These are phyloP conservation scores for Ceratina japonica DNA, from an alignment of 1,140 invertebrate species.

Conservation along the genomic window DNA sequence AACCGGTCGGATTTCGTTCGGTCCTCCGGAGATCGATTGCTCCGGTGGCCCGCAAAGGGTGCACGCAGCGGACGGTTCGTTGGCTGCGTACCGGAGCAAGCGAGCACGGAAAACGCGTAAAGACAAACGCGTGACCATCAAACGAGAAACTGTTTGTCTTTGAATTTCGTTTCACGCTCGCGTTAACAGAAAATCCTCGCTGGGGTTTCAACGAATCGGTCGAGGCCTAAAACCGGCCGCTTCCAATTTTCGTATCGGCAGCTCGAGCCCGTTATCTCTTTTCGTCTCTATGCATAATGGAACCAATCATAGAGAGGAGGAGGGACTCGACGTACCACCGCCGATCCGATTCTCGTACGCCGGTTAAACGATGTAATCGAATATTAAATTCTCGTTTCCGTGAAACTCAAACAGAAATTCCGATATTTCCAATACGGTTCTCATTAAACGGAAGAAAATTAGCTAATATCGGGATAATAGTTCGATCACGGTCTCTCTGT, in stretches of 20 bases:
- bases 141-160: neutral
- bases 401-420: neutral
- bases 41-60: neutral
- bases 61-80: constrained; percentile 30
- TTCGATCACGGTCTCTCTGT: too few species aligned
- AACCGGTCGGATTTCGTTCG: constrained; percentile 45
- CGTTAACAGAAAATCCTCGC: neutral
- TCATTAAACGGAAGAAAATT: neutral
- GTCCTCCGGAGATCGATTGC: constrained; percentile 7
- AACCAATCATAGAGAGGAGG: too few species aligned
- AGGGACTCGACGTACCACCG: too few species aligned
- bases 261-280: too few species aligned
- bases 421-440: neutral
- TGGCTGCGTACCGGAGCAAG: constrained; percentile 32
- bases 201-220: neutral
- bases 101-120: neutral
- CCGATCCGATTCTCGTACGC: neutral
- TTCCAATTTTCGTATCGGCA: too few species aligned
- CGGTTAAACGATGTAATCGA: neutral
- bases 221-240: too few species aligned
- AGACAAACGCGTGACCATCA: neutral
- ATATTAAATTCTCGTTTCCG: constrained; percentile 9
- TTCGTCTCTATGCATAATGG: too few species aligned
- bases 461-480: neutral
- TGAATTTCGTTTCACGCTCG: constrained; percentile 22